Evolutionary conservation across 1,140 invertebrate species (phyloP).

Genomic region (Trypoxylus dichotomus): DNA sequence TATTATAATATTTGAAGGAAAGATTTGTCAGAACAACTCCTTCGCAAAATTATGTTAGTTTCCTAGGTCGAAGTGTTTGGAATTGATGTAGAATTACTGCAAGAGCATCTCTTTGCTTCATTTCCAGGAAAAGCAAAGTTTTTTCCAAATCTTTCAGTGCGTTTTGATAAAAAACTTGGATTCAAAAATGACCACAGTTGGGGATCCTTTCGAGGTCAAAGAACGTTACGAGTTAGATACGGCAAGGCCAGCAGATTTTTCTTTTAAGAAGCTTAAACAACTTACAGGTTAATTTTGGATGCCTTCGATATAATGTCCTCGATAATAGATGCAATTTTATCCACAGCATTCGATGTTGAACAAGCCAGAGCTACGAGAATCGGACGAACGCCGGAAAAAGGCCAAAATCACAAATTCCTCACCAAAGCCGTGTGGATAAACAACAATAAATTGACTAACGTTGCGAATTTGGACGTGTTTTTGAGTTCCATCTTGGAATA

Average conservation of each 20-base stretch:
- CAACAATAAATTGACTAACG: conserved; percentile 57
- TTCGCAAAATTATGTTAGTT: no score
- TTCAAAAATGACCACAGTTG: background rate
- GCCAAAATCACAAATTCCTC: conserved; percentile 51
- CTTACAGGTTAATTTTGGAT: conserved; percentile 36
- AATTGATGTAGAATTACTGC: no score
- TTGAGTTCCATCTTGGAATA: conserved; percentile 51
- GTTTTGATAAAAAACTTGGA: background rate
- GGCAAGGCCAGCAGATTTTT: conserved; percentile 42
- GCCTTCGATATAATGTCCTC: background rate
- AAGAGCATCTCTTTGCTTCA: no score
- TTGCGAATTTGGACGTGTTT: conserved; percentile 51
- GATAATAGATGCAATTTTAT: no score
- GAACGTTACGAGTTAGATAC: conserved; percentile 20
- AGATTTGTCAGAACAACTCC: no score
- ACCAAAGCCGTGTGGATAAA: conserved; percentile 59
- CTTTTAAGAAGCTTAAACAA: conserved; percentile 41
- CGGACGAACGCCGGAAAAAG: conserved; percentile 51
- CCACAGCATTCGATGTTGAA: conserved; percentile 27
- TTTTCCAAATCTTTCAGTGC: background rate
- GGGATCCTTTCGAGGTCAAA: background rate
- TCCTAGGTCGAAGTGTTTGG: no score
- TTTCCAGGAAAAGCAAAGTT: no score
- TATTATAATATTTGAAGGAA: no score
- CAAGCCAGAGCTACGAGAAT: conserved; percentile 47